Percentiles rank a stretch among this genome's conserved stretches.
These are phyloP conservation scores for Onychomys leucogaster DNA, from an alignment of 2,797 vertebrate genomes.

Conservation along the genomic window DNA sequence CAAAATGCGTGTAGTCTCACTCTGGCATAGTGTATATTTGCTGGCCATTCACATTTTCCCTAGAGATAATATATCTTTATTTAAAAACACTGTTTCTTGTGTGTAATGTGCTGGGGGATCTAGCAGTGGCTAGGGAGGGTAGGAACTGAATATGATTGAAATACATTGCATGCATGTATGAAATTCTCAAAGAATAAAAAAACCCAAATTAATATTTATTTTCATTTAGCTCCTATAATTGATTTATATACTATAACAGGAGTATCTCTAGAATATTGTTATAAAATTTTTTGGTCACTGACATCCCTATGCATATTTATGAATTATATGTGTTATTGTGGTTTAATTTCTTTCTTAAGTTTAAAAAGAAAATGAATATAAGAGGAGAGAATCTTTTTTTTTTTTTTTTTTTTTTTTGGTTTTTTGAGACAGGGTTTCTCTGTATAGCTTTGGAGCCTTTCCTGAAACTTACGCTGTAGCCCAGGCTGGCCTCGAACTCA, in stretches of 20 bases:
- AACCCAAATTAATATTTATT: not conserved
- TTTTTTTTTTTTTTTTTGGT: too few relatives aligned
- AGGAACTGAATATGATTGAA: not conserved
- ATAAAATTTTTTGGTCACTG: not conserved
- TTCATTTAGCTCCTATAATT: not conserved
- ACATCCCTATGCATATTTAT: not conserved
- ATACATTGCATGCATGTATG: not conserved
- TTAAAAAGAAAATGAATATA: conserved; percentile 23
- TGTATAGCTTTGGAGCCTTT: too few relatives aligned
- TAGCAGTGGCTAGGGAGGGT: not conserved
- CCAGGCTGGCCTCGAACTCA: too few relatives aligned
- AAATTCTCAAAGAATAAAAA: not conserved
- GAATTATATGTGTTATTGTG: conserved; percentile 24
- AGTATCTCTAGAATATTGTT: conserved; percentile 23
- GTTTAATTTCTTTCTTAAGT: conserved; percentile 47
- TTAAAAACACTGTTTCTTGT: not conserved
- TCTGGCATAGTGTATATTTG: not conserved
- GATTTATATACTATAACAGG: conserved; percentile 34
- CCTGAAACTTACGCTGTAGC: too few relatives aligned
- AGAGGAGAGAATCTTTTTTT: not conserved
- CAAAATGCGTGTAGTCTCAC: not conserved
- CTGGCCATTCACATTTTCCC: not conserved
- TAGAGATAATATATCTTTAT: conserved; percentile 33
- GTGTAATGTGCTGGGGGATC: not conserved
- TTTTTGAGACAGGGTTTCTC: too few relatives aligned